Evolutionary conservation across 2,113 vertebrate species (phyloP), one percentile per base, ranked within the genome.

Genomic region (Nothobranchius furzeri): DNA sequence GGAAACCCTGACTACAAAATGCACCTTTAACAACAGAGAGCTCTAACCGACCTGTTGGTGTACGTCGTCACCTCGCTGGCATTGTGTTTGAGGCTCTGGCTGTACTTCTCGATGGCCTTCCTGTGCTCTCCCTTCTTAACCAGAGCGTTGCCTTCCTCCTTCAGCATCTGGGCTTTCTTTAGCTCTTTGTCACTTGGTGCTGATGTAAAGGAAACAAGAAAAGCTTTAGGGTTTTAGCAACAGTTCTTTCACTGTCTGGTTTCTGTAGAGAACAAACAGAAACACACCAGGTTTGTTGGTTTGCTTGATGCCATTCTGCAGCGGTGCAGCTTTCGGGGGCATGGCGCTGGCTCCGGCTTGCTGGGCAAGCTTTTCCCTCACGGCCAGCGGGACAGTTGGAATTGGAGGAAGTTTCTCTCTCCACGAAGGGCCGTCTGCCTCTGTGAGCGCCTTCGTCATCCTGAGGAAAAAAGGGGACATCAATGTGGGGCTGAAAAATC

Each of bases 91-190:
- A 98, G 89, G 76, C 96, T 98, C 84, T 96, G 94, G 12, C 77
- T 96, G 92, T 98, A 98, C 78, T 97, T 98, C 68, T 97, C 95
- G 15, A 94, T 80, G 43, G 95, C 96, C 87, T 91, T 94, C 83
- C 93, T 94, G 84, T 95, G 91, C 70, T 95, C 93, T 71, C 94
- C 94, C 70, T 95, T 97, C 92, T 96, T 96, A 78, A 98, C 96
- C 80, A 96, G 89, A 56, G 91, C 90, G 76, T 98, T 98, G 71
- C 96, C 96, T 91, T 96, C 95, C 64, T 96, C 94, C 75, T 96
- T 98, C 77, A 98, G 90, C 46, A 56, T 13, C 72, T 62, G 93
- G 62, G 90, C 95, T 89, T 82, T 94, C 84, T 94, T 94, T 0
- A 48, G 8, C 64, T 86, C 85, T 77, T 87, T 89, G 53, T 88